Evolutionary conservation across 2,113 vertebrate genomes (phyloP), one percentile per base, ranked within the genome.

Genomic region (Poeciliopsis turrubarensis): DNA sequence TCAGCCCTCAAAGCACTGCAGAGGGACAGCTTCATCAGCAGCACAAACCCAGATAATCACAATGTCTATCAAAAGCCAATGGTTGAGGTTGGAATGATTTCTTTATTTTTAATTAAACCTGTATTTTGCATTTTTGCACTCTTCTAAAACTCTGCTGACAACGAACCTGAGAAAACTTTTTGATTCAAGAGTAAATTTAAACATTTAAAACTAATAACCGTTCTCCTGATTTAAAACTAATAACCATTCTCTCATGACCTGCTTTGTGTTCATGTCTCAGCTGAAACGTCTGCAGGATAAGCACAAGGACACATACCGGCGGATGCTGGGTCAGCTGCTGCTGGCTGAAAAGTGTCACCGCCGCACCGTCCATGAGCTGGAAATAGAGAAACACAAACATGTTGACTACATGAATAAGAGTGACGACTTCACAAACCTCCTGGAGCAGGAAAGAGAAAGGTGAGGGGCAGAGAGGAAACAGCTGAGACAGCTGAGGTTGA

Each of bases 361-460:
- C 1, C 97, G 94, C 78, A 98, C 97, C 0, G 96, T 99, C 73
- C 95, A 97, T 0, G 97, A 99, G 92, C 84, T 99, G 57, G 96
- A 99, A 85, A 96, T 92, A 0, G 97, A 99, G 93, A 99, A 98
- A 77, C 95, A 95, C 65, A 99, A 99, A 61, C 98, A 99, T 12
- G 95, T 84, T 0, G 98, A 99, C 90, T 99, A 99, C 94, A 99
- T 99, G 98, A 97, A 96, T 94, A 99, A 99, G 91, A 99, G 98
- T 0, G 98, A 99, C 8, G 97, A 99, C 91, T 99, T 99, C 86
- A 99, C 98, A 90, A 98, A 98, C 92, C 95, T 99, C 29, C 92
- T 99, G 94, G 98, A 99, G 88, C 97, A 98, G 87, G 98, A 99
- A 84, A 91, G 98, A 74, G 98, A 99, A 89, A 96, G 98, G 98